Percentiles rank a stretch among this genome's conserved stretches.
Conservation (phyloP, 2,113 vertebrate species). For the Malaclemys terrapin region DNA sequence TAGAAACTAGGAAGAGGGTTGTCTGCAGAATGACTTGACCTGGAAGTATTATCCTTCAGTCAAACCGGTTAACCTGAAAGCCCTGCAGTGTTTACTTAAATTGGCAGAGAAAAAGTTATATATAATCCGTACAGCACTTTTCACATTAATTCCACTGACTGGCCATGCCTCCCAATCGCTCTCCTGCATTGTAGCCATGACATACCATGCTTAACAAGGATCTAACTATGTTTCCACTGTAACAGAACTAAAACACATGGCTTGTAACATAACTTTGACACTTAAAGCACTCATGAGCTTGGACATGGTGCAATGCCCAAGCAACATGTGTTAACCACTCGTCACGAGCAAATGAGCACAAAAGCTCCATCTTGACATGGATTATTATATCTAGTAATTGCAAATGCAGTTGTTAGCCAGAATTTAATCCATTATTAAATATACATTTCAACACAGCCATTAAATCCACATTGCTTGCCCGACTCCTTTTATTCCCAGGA, state of each 20-base stretch:
- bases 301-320: constrained; percentile 78
- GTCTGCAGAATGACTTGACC: constrained; percentile 67
- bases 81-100: constrained; percentile 45
- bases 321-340: constrained; percentile 78
- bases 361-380: constrained; percentile 68
- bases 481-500: constrained; percentile 3
- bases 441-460: not conserved
- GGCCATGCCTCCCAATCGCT: constrained; percentile 75
- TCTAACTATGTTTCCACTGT: constrained; percentile 87
- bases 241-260: constrained; percentile 93
- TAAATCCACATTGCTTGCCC: not conserved
- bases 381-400: constrained; percentile 55
- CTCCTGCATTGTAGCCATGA: constrained; percentile 77
- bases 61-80: constrained; percentile 60
- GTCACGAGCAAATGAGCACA: constrained; percentile 72
- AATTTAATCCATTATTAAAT: constrained; percentile 23
- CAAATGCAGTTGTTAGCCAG: constrained; percentile 55
- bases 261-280: constrained; percentile 72
- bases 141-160: constrained; percentile 66
- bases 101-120: constrained; percentile 62
- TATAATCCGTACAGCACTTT: constrained; percentile 77
- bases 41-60: constrained; percentile 67
- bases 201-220: constrained; percentile 88
- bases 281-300: constrained; percentile 80
- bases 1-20: constrained; percentile 33